These are phyloP conservation scores for Sitta carolinensis DNA, from an alignment of 2,797 vertebrate species.

Conservation along the genomic window DNA sequence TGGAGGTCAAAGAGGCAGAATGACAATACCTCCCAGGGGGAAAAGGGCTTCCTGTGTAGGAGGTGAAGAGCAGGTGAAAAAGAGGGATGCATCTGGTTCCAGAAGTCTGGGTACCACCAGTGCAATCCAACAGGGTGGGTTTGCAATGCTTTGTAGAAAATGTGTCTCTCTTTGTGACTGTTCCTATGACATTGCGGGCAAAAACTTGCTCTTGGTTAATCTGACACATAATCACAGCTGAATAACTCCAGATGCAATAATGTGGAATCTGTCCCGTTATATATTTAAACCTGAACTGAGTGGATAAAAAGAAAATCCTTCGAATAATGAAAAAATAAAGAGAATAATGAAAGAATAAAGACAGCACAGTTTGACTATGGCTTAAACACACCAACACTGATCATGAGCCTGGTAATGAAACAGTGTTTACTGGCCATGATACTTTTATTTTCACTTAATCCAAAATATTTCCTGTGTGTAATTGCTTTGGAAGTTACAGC, in stretches of 20 bases:
- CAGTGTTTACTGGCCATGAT: conserved; percentile 57
- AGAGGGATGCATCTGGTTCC: not conserved
- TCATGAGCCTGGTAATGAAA: conserved; percentile 40
- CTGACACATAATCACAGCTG: not conserved
- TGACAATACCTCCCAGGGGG: not conserved
- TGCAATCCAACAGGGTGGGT: not conserved
- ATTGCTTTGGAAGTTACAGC: conserved; percentile 71
- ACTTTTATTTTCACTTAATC: conserved; percentile 64
- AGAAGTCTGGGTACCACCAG: not conserved
- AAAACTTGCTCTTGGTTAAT: not conserved
- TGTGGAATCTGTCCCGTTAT: not conserved
- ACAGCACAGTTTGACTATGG: not conserved
- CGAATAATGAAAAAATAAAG: not conserved
- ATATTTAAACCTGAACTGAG: conserved; percentile 14
- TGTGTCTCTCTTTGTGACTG: not conserved
- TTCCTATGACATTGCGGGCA: not conserved
- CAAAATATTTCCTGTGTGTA: conserved; percentile 66
- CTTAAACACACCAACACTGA: not conserved
- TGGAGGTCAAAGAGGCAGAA: not conserved
- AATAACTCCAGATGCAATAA: conserved; percentile 18
- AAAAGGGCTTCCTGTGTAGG: not conserved
- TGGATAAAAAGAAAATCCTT: not conserved
- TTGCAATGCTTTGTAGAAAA: not conserved
- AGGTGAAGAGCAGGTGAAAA: conserved; percentile 17
- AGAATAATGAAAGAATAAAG: conserved; percentile 5